A percentile compares a stretch with the other conserved stretches of the same genome.
phyloP scores from a whole-genome alignment of 2,113 vertebrate genomes.

The Charina bottae region DNA sequence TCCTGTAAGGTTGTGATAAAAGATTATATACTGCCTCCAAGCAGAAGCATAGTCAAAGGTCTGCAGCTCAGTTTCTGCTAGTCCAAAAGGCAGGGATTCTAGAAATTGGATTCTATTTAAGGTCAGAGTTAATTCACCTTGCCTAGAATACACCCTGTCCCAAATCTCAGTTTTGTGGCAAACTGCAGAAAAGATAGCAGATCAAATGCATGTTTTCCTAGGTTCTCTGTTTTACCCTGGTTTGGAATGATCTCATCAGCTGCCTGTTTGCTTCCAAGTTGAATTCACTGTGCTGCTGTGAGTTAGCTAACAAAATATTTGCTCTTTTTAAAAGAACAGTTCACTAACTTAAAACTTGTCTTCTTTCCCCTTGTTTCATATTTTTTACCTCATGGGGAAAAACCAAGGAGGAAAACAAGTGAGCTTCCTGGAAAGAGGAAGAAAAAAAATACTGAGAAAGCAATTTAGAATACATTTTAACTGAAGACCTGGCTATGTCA shows the following conservation, averaged over 20 bases:
- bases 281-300: not conserved
- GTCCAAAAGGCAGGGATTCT: not conserved
- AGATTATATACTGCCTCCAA: not conserved
- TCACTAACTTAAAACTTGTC: not conserved
- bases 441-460: not conserved
- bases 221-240: not conserved
- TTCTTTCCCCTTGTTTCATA: not conserved
- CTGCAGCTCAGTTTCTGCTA: not conserved
- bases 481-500: no score
- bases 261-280: not conserved
- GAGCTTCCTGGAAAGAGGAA: not conserved
- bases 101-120: not conserved
- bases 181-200: not conserved
- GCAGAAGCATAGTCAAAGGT: not conserved
- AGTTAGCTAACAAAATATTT: not conserved
- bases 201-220: not conserved
- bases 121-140: not conserved
- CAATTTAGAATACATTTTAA: not conserved
- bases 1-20: not conserved
- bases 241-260: not conserved
- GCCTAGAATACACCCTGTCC: no score
- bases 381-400: not conserved
- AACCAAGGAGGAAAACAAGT: not conserved
- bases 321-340: not conserved
- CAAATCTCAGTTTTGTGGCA: not conserved